Percentiles rank a stretch among this genome's conserved stretches.
phyloP scores from a whole-genome alignment of 2,888 invertebrate species.

The Himalopsyche kuldschensis region DNA sequence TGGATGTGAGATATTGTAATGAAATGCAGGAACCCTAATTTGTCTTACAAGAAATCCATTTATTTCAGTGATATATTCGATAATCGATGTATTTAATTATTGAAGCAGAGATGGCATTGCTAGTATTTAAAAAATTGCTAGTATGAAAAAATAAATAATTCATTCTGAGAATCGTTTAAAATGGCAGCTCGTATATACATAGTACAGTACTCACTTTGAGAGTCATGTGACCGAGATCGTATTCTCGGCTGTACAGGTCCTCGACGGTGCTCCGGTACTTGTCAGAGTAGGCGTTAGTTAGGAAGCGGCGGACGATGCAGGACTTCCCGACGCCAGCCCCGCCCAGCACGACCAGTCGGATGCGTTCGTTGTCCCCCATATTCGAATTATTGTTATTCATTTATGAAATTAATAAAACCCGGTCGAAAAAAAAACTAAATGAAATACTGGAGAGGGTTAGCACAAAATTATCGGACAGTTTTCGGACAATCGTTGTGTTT shows the following conservation, averaged over 20 bases:
- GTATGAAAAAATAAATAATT: no score
- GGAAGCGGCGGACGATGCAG: constrained; percentile 77
- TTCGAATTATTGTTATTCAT: constrained; percentile 36
- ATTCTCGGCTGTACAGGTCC: constrained; percentile 84
- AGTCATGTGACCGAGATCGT: constrained; percentile 72
- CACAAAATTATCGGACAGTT: neutral
- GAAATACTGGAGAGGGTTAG: neutral
- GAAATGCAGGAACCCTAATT: no score
- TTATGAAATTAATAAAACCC: neutral
- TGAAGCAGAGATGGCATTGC: no score
- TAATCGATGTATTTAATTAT: no score
- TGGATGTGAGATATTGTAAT: no score
- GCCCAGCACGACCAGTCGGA: constrained; percentile 81
- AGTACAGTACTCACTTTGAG: constrained; percentile 61
- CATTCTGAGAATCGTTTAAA: no score
- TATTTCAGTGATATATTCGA: no score
- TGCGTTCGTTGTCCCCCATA: constrained; percentile 76
- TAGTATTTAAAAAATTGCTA: no score
- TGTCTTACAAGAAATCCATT: no score
- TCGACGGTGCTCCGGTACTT: constrained; percentile 86
- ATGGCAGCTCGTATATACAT: no score
- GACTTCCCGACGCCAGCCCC: constrained; percentile 85
- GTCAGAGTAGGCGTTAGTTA: constrained; percentile 77
- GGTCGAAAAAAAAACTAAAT: neutral
- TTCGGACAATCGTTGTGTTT: neutral